Evolutionary conservation across 2,797 vertebrate species (phyloP).

Genomic region (Chiropotes sagulatus): DNA sequence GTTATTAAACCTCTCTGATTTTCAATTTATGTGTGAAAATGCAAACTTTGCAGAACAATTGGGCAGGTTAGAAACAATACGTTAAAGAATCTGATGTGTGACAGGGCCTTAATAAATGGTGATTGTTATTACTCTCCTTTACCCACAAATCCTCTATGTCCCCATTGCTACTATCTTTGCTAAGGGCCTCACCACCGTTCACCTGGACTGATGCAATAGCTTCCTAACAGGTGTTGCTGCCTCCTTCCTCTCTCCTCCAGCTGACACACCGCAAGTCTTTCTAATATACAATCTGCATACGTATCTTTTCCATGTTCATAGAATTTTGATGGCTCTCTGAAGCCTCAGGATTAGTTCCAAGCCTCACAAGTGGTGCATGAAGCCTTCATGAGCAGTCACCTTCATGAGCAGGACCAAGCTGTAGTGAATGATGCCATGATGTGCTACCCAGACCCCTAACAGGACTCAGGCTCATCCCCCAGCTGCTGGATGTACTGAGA

Average conservation of each 20-base stretch:
- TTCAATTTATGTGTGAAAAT: neutral
- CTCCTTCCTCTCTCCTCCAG: neutral
- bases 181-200: neutral
- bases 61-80: neutral
- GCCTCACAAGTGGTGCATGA: neutral
- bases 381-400: neutral
- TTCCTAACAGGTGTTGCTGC: neutral
- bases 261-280: neutral
- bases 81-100: neutral
- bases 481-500: neutral
- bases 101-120: neutral
- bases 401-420: neutral
- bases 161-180: neutral
- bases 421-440: rapidly evolving
- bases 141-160: neutral
- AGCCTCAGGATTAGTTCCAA: neutral
- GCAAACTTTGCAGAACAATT: neutral
- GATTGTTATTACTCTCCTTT: neutral
- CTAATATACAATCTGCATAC: too few relatives aligned
- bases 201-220: neutral
- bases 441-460: rapidly evolving
- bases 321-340: neutral
- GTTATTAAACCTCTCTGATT: neutral
- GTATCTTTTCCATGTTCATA: rapidly evolving
- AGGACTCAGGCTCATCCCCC: rapidly evolving